phyloP scores from a whole-genome alignment of 92 coral and sea anemone species.

The Epizoanthus illoricatus region DNA sequence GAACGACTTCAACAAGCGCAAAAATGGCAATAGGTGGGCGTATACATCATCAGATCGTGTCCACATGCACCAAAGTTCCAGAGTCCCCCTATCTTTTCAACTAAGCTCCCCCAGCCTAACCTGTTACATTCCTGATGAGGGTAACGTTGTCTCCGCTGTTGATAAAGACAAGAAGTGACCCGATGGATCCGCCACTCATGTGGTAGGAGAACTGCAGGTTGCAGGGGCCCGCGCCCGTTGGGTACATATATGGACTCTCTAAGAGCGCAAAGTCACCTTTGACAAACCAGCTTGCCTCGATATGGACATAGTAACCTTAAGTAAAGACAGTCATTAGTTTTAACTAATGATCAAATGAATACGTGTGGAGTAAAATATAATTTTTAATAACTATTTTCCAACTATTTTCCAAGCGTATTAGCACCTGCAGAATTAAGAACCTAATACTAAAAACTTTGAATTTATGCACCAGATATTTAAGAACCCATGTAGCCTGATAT shows the following conservation, averaged over 20 bases:
- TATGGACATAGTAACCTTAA: slow-evolving; percentile 85
- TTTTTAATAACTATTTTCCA: no score
- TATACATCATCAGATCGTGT: no score
- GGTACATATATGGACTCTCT: slow-evolving; percentile 84
- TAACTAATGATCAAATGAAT: background rate
- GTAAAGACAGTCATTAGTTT: background rate
- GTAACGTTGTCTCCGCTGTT: slow-evolving; percentile 65
- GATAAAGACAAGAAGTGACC: slow-evolving; percentile 75
- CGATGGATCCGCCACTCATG: slow-evolving; percentile 85
- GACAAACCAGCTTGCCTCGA: slow-evolving; percentile 80
- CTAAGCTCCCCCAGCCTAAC: background rate
- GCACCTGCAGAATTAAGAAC: no score
- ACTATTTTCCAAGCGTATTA: no score
- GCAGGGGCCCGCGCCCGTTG: slow-evolving; percentile 73
- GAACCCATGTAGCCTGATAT: no score
- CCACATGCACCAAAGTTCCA: no score
- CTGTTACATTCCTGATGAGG: slow-evolving; percentile 66
- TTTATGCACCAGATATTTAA: no score
- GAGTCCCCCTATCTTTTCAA: no score
- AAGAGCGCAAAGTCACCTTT: slow-evolving; percentile 79
- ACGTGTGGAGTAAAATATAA: background rate
- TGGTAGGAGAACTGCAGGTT: slow-evolving; percentile 80
- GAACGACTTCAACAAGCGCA: no score
- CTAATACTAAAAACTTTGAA: no score
- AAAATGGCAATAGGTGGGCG: no score